Percentiles rank a stretch among this genome's conserved stretches.
phyloP scores from a whole-genome alignment of 1,140 invertebrate species.

The Pseudoatta argentina region DNA sequence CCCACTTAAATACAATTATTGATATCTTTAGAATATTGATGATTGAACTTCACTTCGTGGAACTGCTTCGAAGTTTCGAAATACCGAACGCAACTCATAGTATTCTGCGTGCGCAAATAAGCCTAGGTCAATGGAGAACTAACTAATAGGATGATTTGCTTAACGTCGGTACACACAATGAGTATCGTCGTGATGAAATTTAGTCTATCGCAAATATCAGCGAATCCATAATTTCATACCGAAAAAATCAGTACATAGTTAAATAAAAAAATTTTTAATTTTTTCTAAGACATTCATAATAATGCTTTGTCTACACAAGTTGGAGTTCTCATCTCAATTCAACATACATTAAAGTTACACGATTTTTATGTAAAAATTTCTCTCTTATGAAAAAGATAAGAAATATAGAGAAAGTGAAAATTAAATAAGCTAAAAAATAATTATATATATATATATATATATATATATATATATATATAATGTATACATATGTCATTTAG shows the following conservation, averaged over 20 bases:
- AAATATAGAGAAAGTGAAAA: neutral
- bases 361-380: neutral
- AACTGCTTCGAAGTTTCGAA: conserved; percentile 4
- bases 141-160: conserved; percentile 62
- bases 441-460: neutral
- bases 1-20: conserved; percentile 24
- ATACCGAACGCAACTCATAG: conserved; percentile 29
- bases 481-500: too few species aligned
- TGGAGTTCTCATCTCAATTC: neutral
- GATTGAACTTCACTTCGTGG: neutral
- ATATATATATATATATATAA: neutral
- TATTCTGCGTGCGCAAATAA: conserved; percentile 34
- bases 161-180: conserved; percentile 33
- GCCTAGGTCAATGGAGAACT: conserved; percentile 53
- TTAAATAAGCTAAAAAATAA: neutral
- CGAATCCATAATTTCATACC: neutral
- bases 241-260: neutral
- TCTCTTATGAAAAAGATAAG: neutral
- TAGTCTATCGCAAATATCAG: conserved; percentile 23
- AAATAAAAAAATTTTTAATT: neutral
- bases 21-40: conserved; percentile 34
- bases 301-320: neutral
- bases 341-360: neutral
- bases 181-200: conserved; percentile 44
- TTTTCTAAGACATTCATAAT: neutral